Evolutionary conservation across 2,888 invertebrate species (phyloP).

Genomic region (Apodemia zela): DNA sequence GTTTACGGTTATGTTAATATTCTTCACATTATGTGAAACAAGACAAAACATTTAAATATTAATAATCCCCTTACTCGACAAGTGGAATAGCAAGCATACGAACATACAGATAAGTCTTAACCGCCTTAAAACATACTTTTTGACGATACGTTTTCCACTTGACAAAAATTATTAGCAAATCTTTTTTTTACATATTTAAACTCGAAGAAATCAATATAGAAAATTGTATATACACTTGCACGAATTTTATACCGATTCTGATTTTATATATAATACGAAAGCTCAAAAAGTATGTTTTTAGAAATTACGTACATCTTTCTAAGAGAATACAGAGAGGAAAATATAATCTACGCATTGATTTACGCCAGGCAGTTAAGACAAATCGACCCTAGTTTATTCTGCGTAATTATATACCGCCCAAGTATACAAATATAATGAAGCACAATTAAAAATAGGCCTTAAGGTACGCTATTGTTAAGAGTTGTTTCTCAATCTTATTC

Average conservation of each 20-base stretch:
- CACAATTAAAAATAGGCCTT: not conserved
- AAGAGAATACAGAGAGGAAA: not conserved
- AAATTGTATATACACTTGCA: no score
- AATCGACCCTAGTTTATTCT: not conserved
- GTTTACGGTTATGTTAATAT: constrained; percentile 52
- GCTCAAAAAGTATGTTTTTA: not conserved
- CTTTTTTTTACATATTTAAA: no score
- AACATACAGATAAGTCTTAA: not conserved
- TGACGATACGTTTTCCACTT: not conserved
- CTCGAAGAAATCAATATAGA: no score
- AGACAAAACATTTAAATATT: constrained; percentile 6
- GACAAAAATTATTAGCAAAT: not conserved
- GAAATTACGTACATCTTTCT: not conserved
- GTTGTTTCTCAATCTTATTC: constrained; percentile 1
- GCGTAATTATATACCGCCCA: no score
- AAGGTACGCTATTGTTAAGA: not conserved
- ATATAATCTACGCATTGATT: not conserved
- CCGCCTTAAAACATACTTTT: not conserved
- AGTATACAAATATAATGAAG: no score
- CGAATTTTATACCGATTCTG: not conserved
- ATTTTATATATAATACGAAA: no score
- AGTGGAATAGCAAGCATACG: not conserved
- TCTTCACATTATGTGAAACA: constrained; percentile 1
- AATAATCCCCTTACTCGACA: not conserved
- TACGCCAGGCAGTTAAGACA: not conserved